Conservation (phyloP, 2,113 vertebrate genomes). For the Patagioenas fasciata region DNA sequence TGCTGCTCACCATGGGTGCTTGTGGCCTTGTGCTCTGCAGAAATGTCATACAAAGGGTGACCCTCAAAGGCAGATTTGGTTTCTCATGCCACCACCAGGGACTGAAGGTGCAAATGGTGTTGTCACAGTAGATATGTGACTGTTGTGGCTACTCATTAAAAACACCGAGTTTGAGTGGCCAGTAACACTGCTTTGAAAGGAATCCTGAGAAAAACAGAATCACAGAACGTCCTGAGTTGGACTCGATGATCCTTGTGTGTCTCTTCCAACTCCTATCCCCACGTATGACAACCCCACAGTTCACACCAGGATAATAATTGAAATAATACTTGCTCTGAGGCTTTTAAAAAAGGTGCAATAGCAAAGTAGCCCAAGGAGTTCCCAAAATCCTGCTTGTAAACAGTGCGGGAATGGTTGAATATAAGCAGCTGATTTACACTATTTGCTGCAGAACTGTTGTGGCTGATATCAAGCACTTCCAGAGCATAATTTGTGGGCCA, state of each 20-base stretch:
- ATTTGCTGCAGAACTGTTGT: background rate
- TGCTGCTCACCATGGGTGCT: background rate
- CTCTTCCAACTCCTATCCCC: no score
- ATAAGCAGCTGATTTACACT: fast-evolving
- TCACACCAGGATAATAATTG: no score
- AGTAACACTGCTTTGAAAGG: background rate
- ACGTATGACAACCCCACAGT: no score
- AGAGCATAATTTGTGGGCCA: background rate
- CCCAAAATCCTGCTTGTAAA: background rate
- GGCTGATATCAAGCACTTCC: background rate
- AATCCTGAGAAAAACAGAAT: background rate
- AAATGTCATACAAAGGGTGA: fast-evolving
- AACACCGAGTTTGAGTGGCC: background rate
- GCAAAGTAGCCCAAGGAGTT: background rate
- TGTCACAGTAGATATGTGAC: background rate
- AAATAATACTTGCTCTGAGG: background rate
- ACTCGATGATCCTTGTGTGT: no score
- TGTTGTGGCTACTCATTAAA: background rate
- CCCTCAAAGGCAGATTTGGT: background rate
- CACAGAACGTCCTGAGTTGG: no score
- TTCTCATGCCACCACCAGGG: background rate
- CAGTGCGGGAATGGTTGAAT: background rate
- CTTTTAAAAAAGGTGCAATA: background rate
- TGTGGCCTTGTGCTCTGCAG: background rate
- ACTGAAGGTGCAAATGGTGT: background rate